Evolutionary conservation across 2,113 vertebrate species (phyloP), one percentile per base, ranked within the genome.

Genomic region (Labeo catla): DNA sequence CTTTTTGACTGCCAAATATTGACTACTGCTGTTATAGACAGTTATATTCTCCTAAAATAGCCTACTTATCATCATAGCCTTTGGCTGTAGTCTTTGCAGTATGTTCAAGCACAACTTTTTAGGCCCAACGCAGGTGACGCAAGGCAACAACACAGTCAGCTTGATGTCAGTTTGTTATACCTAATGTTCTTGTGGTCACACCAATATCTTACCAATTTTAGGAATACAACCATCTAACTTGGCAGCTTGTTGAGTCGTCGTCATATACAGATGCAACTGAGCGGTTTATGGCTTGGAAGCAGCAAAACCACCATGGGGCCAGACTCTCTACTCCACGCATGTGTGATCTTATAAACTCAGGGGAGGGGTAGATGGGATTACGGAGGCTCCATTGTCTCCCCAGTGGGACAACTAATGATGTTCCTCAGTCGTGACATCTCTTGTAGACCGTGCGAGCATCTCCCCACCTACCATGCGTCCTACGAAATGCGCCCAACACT

Each of bases 291-390:
- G 23, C 6, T 78, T 54, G 47, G 73, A 34, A 61, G 45, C 76
- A 81, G 54, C 57, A 70, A 6, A 81, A 72, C 70, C 83, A 85
- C 85, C 78, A 73, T 77, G 83, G 72, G 84, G 61, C 45, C 57
- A 36, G 74, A 34, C 23, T 76, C 61, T 81, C 61, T 81, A 36
- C 68, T 85, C 81, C 73, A 86, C 23, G n/a, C 52, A 89, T 85
- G 85, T 87, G 85, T 87, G 88, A 91, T 89, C 87, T 84, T 87
- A 87, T 79, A 86, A 86, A 86, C 88, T 84, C 81, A 81, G 83
- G 83, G 88, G 89, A 89, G 87, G 86, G 87, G 68, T 84, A 81
- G 87, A 82, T 84, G 66, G 87, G 88, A 89, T 91, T 88, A 89
- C 12, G 36, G 76, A 52, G 59, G 52, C 81, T 76, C 65, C 78